phyloP scores from a whole-genome alignment of 2,797 vertebrate genomes.

The Acanthurus leucopareius region DNA sequence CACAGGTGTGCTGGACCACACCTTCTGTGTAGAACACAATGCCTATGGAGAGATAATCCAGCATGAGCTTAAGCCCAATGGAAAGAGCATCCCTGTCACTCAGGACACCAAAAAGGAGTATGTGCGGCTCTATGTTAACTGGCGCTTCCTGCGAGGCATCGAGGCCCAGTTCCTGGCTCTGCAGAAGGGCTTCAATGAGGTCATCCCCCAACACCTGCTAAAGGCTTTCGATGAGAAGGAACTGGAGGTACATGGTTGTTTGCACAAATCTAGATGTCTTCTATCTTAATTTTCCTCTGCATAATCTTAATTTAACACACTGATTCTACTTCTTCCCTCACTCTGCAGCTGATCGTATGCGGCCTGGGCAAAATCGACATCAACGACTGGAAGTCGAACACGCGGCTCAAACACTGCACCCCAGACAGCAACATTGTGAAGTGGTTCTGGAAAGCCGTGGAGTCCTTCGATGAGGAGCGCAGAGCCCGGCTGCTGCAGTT shows the following conservation, averaged over 20 bases:
- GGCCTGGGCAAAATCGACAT: conserved; percentile 98
- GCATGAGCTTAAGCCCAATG: conserved; percentile 97
- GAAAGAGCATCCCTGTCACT: conserved; percentile 92
- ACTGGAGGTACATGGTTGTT: conserved; percentile 88
- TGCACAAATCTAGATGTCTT: too few relatives aligned
- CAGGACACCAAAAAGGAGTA: conserved; percentile 97
- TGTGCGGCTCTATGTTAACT: conserved; percentile 95
- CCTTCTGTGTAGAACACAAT: conserved; percentile 97
- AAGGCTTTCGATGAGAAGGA: conserved; percentile 98
- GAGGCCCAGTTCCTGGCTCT: conserved; percentile 98
- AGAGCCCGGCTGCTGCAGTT: conserved; percentile 95
- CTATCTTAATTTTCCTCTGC: too few relatives aligned
- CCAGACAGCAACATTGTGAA: conserved; percentile 95
- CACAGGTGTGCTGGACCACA: conserved; percentile 97
- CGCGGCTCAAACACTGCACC: conserved; percentile 97
- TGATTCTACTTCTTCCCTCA: background rate
- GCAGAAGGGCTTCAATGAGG: conserved; percentile 98
- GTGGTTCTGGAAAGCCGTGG: conserved; percentile 99
- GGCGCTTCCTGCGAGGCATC: conserved; percentile 96
- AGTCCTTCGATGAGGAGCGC: conserved; percentile 95
- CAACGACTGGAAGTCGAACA: conserved; percentile 96
- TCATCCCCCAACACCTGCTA: conserved; percentile 97
- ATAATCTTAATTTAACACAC: too few relatives aligned
- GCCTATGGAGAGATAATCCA: conserved; percentile 98
- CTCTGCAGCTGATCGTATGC: conserved; percentile 92